A percentile compares a stretch with the other conserved stretches of the same genome.
Evolutionary conservation across 2,113 vertebrate species (phyloP).

Genomic region (Xenotilapia longispinis): DNA sequence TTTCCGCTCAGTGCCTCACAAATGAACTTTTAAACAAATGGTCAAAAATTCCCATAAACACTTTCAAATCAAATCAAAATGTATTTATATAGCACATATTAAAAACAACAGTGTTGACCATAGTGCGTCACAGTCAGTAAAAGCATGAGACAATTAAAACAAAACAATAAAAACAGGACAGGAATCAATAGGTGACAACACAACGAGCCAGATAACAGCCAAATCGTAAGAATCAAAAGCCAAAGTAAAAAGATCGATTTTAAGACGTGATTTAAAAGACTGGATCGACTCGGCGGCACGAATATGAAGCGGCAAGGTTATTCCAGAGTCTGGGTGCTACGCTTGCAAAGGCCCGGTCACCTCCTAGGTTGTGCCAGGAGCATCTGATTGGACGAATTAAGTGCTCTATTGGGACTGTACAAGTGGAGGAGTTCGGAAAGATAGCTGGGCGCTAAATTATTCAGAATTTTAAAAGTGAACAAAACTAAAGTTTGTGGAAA

Average conservation of each 20-base stretch:
- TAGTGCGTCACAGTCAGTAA: not conserved
- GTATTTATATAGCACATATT: not conserved
- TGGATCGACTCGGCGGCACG: accelerated
- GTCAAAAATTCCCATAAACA: not conserved
- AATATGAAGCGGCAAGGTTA: not conserved
- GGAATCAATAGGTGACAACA: not conserved
- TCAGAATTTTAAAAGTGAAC: not conserved
- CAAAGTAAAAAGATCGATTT: not conserved
- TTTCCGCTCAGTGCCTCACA: not conserved
- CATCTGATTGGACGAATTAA: not conserved
- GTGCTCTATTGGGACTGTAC: not conserved
- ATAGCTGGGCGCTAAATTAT: not conserved
- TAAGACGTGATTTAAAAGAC: not conserved
- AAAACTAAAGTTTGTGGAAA: not conserved
- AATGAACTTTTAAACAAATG: not conserved
- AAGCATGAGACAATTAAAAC: not conserved
- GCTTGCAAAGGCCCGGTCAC: not conserved
- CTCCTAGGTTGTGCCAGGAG: not conserved
- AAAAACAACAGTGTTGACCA: not conserved
- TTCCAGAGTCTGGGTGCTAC: not conserved
- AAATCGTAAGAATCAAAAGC: not conserved
- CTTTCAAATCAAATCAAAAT: not conserved
- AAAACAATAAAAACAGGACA: not conserved
- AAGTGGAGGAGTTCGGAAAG: not conserved
- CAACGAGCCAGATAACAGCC: not conserved